A percentile compares a stretch with the other conserved stretches of the same genome.
phyloP scores from a whole-genome alignment of 2,888 invertebrate species.

The Chelonus formosanus region DNA sequence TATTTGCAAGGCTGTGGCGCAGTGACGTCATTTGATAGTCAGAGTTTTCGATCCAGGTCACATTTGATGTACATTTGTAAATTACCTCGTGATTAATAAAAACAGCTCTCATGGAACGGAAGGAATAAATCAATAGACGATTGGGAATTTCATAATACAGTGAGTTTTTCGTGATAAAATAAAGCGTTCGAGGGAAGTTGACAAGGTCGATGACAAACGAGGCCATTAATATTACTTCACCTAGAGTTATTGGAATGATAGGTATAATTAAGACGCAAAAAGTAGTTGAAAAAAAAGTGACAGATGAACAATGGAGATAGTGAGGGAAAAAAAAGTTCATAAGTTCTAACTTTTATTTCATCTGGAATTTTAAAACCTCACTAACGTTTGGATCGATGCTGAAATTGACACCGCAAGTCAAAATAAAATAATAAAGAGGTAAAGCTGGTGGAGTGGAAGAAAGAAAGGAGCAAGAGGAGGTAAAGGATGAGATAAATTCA shows the following conservation, averaged over 20 bases:
- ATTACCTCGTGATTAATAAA: slow-evolving; percentile 19
- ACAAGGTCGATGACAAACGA: slow-evolving; percentile 7
- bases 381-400: too few species aligned
- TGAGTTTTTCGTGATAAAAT: background rate
- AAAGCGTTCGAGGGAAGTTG: slow-evolving; percentile 5
- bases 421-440: slow-evolving; percentile 6
- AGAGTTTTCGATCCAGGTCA: too few species aligned
- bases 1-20: too few species aligned
- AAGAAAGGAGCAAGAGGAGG: slow-evolving; percentile 11
- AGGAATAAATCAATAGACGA: slow-evolving; percentile 4
- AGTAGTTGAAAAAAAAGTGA: too few species aligned
- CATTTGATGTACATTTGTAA: too few species aligned
- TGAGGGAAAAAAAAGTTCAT: too few species aligned
- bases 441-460: background rate
- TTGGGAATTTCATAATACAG: slow-evolving; percentile 12
- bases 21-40: too few species aligned
- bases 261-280: too few species aligned
- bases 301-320: too few species aligned
- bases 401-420: background rate
- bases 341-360: too few species aligned
- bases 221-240: slow-evolving; percentile 10
- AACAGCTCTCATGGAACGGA: background rate
- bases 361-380: too few species aligned
- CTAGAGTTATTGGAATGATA: too few species aligned
- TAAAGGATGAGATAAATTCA: slow-evolving; percentile 24